phyloP scores from a whole-genome alignment of 1,140 invertebrate species.

The Sitodiplosis mosellana region DNA sequence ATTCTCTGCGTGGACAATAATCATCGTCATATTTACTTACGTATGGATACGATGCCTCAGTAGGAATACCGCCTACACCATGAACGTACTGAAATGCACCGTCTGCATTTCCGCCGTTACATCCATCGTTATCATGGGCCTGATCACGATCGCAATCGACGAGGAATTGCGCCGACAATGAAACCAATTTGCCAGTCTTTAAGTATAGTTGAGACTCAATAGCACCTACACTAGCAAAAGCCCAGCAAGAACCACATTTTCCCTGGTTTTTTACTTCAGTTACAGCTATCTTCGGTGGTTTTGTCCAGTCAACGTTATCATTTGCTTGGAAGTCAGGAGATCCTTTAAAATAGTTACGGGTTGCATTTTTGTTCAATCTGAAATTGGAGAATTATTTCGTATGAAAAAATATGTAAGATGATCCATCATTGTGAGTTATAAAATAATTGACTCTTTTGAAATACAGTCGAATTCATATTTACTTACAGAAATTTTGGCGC shows the following conservation, averaged over 20 bases:
- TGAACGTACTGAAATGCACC: no score
- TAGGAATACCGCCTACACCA: no score
- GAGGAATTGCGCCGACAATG: conserved; percentile 47
- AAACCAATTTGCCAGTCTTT: conserved; percentile 32
- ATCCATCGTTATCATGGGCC: no score
- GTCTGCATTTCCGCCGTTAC: no score
- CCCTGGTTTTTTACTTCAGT: conserved; percentile 40
- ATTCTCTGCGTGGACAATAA: no score
- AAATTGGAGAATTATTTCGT: neutral
- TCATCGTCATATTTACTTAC: no score
- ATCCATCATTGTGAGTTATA: neutral
- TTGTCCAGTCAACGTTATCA: conserved; percentile 34
- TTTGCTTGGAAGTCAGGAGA: no score
- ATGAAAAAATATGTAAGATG: no score
- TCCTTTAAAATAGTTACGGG: no score
- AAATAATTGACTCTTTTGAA: neutral
- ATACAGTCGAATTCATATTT: neutral
- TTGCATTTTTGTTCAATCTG: no score
- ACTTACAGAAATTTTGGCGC: no score
- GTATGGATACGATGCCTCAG: no score
- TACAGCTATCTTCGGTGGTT: conserved; percentile 36
- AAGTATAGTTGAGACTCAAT: conserved; percentile 49
- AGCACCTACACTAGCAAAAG: conserved; percentile 39
- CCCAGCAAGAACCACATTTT: conserved; percentile 36
- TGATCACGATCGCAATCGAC: conserved; percentile 36